Conservation (phyloP, 2,888 invertebrate genomes). For the Lydus trimaculatus region DNA sequence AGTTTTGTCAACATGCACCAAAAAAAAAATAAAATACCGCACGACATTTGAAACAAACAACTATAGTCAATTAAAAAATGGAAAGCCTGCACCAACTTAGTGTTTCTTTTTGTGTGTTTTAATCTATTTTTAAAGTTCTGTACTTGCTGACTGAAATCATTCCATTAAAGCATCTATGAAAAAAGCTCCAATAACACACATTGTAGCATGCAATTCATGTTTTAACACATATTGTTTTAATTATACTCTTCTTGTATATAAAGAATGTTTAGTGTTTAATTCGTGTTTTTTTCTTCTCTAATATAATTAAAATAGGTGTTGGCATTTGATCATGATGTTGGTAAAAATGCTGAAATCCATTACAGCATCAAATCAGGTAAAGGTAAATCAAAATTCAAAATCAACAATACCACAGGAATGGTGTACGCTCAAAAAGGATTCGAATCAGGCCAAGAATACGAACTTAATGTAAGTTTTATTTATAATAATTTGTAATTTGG, state of each 20-base stretch:
- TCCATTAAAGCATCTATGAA: not conserved
- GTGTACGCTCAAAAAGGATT: conserved; percentile 79
- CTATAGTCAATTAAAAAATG: not conserved
- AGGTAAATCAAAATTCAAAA: conserved; percentile 81
- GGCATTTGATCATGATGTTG: conserved; percentile 84
- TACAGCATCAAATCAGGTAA: conserved; percentile 83
- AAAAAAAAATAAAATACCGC: too few species aligned
- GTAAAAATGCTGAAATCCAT: conserved; percentile 81
- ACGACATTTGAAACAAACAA: not conserved
- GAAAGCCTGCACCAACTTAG: not conserved
- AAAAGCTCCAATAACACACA: not conserved
- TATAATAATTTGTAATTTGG: not conserved
- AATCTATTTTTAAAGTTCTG: not conserved
- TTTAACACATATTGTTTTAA: not conserved
- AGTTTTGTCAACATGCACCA: not conserved
- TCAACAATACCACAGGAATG: conserved; percentile 82
- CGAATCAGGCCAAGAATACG: conserved; percentile 72
- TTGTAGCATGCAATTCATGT: conserved; percentile 1
- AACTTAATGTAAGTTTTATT: conserved; percentile 66
- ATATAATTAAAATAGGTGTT: conserved; percentile 66
- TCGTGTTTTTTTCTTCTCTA: not conserved
- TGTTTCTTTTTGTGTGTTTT: not conserved
- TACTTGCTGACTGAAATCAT: too few species aligned
- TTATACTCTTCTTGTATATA: not conserved
- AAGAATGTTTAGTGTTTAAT: not conserved